Conservation (phyloP, 2,113 vertebrate genomes). For the Gymnocephalus cernua region DNA sequence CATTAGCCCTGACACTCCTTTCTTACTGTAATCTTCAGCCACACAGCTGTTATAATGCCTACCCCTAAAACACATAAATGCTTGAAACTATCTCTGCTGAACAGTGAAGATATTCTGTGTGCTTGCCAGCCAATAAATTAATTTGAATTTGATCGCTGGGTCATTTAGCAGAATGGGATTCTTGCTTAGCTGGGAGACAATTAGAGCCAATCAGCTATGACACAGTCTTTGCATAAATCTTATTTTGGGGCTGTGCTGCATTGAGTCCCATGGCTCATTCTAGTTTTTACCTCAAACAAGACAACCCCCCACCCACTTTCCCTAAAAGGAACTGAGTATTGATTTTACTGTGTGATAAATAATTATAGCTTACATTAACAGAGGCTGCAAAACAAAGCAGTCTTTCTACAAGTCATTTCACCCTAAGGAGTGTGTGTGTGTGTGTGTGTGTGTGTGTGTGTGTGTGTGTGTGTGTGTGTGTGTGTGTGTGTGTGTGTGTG, state of each 20-base stretch:
- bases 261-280: constrained; percentile 50
- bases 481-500: neutral
- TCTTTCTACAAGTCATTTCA: constrained; percentile 41
- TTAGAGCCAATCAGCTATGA: constrained; percentile 74
- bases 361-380: constrained; percentile 73
- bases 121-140: constrained; percentile 59
- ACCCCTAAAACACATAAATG: neutral
- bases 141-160: constrained; percentile 68
- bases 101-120: constrained; percentile 39
- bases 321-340: constrained; percentile 56
- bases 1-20: constrained; percentile 18
- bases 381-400: constrained; percentile 46
- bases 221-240: constrained; percentile 68
- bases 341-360: constrained; percentile 71
- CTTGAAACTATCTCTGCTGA: constrained; percentile 31
- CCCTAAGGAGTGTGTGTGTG: constrained; percentile 35
- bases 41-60: constrained; percentile 41
- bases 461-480: constrained; percentile 5
- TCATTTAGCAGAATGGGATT: constrained; percentile 70
- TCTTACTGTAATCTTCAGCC: constrained; percentile 40
- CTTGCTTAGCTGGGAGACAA: constrained; percentile 71
- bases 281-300: constrained; percentile 41
- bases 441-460: neutral
- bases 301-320: neutral
- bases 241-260: constrained; percentile 46